Conservation (phyloP, 2,113 vertebrate species). For the Phylloscopus whistleri region DNA sequence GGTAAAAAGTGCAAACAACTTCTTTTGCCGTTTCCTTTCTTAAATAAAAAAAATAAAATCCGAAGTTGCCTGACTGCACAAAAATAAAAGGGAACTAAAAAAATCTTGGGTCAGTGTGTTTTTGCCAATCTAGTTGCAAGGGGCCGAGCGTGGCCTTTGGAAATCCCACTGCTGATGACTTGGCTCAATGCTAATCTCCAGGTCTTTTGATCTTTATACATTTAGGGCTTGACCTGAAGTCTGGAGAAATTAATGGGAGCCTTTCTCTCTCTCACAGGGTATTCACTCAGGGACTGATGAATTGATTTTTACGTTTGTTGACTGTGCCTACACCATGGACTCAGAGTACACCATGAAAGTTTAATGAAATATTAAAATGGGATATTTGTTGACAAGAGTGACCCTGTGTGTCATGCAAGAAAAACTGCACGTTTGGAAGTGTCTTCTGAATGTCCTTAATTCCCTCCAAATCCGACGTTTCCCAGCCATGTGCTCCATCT, state of each 20-base stretch:
- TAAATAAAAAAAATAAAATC: background rate
- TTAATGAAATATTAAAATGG: slow-evolving; percentile 65
- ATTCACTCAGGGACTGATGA: slow-evolving; percentile 36
- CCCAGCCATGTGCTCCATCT: background rate
- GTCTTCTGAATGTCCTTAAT: background rate
- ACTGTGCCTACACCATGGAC: background rate
- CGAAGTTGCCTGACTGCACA: background rate
- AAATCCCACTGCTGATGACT: slow-evolving; percentile 30
- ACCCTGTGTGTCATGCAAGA: slow-evolving; percentile 48
- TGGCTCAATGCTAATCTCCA: slow-evolving; percentile 7
- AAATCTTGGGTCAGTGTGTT: background rate
- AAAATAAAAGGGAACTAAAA: background rate
- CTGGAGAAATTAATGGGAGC: slow-evolving; percentile 45
- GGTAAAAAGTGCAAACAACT: background rate
- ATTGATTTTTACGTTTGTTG: slow-evolving; percentile 56
- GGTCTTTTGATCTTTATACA: slow-evolving; percentile 47
- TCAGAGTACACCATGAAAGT: slow-evolving; percentile 42
- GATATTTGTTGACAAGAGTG: slow-evolving; percentile 53
- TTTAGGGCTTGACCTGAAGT: slow-evolving; percentile 48
- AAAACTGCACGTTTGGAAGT: slow-evolving; percentile 9
- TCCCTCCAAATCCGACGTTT: background rate
- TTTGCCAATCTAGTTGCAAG: background rate
- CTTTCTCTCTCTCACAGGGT: slow-evolving; percentile 8
- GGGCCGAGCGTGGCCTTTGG: background rate
- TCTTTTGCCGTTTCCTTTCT: background rate